Evolutionary conservation across 2,113 vertebrate genomes (phyloP), one percentile per base, ranked within the genome.

Genomic region (Tragulus kanchil): DNA sequence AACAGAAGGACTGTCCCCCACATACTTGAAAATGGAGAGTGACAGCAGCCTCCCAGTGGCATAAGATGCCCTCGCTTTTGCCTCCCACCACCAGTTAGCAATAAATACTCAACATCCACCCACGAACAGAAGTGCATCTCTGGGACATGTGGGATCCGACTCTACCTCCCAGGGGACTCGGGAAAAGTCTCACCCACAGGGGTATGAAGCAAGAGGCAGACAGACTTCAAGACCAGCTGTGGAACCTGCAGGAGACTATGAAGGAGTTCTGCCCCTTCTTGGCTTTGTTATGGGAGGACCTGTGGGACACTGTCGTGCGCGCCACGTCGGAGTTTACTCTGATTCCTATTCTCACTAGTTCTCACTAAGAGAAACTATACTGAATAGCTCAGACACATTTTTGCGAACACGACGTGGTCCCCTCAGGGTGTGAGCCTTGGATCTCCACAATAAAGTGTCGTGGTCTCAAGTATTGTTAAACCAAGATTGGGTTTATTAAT

Each of bases 1-100:
- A 17, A 67, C n/a, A n/a, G 65, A 67, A 67, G n/a, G 19, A 8
- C 58, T 17, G 8, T 67, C 31, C 65, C 65, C 17, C 31, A 67
- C n/a, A 67, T 67, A 31, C 65, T 16, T 67, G 31, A 36, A n/a
- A 67, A 17, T n/a, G 65, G 7, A 67, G 31, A 36, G 65, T 8
- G 5, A 17, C 0, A 3, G 15, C 65, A 67, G 65, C 65, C n/a
- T 36, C 65, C 17, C 1, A 0, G 31, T n/a, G 15, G 31, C 31
- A 3, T 67, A n/a, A 8, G 31, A 67, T 17, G 31, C 3, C 3
- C 15, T 67, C 65, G 17, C 7, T 0, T 67, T 31, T 28, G 26
- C 31, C 21, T 8, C 65, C 58, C 19, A 36, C 36, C 36, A 36
- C 36, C 58, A 59, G 16, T 67, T n/a, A 67, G n/a, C 7, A 67